Evolutionary conservation across 2,888 invertebrate species (phyloP).

Genomic region (Serripes groenlandicus): DNA sequence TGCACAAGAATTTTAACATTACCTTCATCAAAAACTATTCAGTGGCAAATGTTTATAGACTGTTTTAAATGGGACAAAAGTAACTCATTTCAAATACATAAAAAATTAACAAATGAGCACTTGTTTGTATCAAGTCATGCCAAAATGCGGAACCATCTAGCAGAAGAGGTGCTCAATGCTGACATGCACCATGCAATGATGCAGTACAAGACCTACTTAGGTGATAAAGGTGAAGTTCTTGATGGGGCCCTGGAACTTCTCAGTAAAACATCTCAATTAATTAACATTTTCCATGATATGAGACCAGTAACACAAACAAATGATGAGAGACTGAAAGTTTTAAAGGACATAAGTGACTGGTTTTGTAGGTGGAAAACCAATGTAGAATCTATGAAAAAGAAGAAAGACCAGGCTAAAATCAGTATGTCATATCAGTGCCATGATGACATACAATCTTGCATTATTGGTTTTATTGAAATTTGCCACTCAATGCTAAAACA

Average conservation of each 20-base stretch:
- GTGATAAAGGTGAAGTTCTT: conserved; percentile 37
- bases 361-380: conserved; percentile 30
- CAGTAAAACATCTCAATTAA: conserved; percentile 14
- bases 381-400: neutral
- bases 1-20: conserved; percentile 42
- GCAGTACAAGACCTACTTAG: conserved; percentile 42
- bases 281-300: conserved; percentile 38
- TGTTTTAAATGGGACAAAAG: conserved; percentile 59
- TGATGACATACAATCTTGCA: conserved; percentile 29
- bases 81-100: conserved; percentile 51
- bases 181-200: conserved; percentile 59
- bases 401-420: conserved; percentile 6
- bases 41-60: conserved; percentile 64
- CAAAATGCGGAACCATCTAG: conserved; percentile 67
- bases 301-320: conserved; percentile 11
- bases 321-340: conserved; percentile 13
- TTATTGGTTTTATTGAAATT: conserved; percentile 5
- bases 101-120: conserved; percentile 59
- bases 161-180: conserved; percentile 59
- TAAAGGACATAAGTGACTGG: conserved; percentile 16
- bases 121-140: conserved; percentile 36
- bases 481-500: neutral
- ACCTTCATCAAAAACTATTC: conserved; percentile 14
- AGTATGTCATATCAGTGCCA: conserved; percentile 35
- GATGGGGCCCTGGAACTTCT: conserved; percentile 39